Evolutionary conservation across 1,140 invertebrate genomes (phyloP), one percentile per base, ranked within the genome.

Genomic region (Drosophila pandora): DNA sequence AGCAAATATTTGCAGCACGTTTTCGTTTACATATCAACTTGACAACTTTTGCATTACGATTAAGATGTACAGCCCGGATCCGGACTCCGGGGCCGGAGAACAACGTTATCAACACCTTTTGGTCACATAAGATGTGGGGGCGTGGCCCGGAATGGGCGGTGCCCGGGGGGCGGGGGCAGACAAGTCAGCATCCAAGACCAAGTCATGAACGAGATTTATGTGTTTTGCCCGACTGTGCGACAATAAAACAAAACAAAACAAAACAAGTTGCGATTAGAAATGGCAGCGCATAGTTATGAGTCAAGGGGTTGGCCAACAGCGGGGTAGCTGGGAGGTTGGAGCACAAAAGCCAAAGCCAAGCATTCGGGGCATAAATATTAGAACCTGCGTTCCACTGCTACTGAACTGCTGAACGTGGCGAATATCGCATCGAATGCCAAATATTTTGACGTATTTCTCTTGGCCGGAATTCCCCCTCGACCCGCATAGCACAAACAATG

Each of bases 31-130:
- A 87, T 87, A 87, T 87, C 83, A 87, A 76, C 75, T 88, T 87
- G 82, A 88, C 82, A 87, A 79, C 65, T 87, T 88, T 87, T 88
- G 83, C 82, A 88, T 87, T 87, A 88, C 82, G 82, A 87, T 87
- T 87, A 87, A 87, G 82, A 88, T 82, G 82, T 87, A 88, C 83
- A 79, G 79, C 78, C 41, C 59, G 45, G 56, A 58, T 34, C 25
- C 41, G 55, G 25, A 28, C 5, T 28, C 25, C 25, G 25, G 13
- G 28, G 54, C 37, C 22, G 50, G 37, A 10, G 34, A 71, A 88
- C 83, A 88, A 88, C 75, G 83, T 87, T 87, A 87, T 88, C 82
- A 87, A 87, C 82, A 87, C 82, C 82, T 87, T 87, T 58, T 54
- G 23, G 65, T n/a, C 47, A 41, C 34, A 74, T 43, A 67, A 77